Base-by-base conservation (phyloP, 2,888 invertebrate species). In the Bellardia bayeri region DNA sequence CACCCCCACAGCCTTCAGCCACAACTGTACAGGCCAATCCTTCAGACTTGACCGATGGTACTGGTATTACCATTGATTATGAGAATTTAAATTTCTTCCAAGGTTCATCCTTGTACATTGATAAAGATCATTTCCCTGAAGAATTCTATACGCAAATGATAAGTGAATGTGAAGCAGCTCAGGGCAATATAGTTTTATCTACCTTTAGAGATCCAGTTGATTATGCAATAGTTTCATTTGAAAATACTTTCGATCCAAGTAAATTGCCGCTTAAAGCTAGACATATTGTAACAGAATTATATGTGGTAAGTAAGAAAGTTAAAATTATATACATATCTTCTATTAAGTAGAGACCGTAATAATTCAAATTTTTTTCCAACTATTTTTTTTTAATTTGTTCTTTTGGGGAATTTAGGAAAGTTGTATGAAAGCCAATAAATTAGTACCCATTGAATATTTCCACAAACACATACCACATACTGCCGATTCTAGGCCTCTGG, bases 401-500 rank as follows among this genome's bases (percentile, higher is more conserved):
- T 2, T 33, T 66, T 69, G 23, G 5, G n/a, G 58, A 54, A 68
- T 83, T 4, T 82, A 92, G 91, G 92, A 93, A 89, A 91, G 92
- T 78, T 93, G 93, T 86, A 90, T 95, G 87, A 95, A 95, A 86
- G 94, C 94, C 75, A 95, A 95, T 58, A 94, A 94, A 76, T 89
- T 96, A 2, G 92, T 96, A 0, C 95, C 95, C 0, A 92, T 96
- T 8, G 94, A 95, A 89, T 97, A 97, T 93, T 97, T 96, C 92
- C 97, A 97, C 91, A 94, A 94, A 23, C 96, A 97, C 0, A 94
- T 97, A 66, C 94, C 94, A 0, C 90, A 95, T 40, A 93, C 94
- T 0, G 92, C 94, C 0, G 90, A 92, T 3, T 91, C 93, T 0
- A 93, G 94, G 76, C 96, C 96, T 0, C 93, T 98, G 30, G 90